These are phyloP conservation scores for Pissodes strobi DNA, from an alignment of 1,140 invertebrate genomes.

Conservation along the genomic window DNA sequence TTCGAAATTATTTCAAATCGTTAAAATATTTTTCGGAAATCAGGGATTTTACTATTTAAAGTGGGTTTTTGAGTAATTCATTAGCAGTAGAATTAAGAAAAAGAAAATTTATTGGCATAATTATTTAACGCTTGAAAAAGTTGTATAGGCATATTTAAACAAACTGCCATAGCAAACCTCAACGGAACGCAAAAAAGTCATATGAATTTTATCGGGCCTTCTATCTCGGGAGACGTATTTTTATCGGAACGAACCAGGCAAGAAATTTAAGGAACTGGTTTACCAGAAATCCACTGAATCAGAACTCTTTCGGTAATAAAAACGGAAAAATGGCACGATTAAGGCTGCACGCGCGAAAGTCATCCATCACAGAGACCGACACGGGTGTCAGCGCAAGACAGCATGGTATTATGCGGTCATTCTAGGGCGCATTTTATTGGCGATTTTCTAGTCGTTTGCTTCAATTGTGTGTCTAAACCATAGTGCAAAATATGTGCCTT, in stretches of 20 bases:
- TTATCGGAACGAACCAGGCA: neutral
- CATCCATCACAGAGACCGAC: slow-evolving; percentile 7
- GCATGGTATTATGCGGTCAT: too few relatives aligned
- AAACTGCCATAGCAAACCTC: neutral
- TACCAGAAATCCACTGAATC: slow-evolving; percentile 13
- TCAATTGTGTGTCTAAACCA: too few relatives aligned
- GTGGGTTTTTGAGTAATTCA: neutral
- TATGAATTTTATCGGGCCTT: neutral
- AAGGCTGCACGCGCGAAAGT: slow-evolving; percentile 14
- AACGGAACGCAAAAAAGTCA: neutral
- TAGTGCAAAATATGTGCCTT: too few relatives aligned
- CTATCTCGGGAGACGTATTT: too few relatives aligned
- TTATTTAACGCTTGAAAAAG: neutral
- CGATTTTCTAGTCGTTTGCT: too few relatives aligned
- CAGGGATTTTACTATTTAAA: too few relatives aligned
- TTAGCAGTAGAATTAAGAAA: neutral
- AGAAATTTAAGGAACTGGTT: slow-evolving; percentile 1
- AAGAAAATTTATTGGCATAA: neutral
- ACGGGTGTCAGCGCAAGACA: too few relatives aligned
- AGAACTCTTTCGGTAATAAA: slow-evolving; percentile 11
- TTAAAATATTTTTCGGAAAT: too few relatives aligned
- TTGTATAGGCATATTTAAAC: neutral
- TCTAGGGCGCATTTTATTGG: too few relatives aligned
- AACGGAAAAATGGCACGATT: slow-evolving; percentile 19
- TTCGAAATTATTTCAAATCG: too few relatives aligned